Conservation (phyloP, 1,140 invertebrate genomes). For the Drosophila obscura region DNA sequence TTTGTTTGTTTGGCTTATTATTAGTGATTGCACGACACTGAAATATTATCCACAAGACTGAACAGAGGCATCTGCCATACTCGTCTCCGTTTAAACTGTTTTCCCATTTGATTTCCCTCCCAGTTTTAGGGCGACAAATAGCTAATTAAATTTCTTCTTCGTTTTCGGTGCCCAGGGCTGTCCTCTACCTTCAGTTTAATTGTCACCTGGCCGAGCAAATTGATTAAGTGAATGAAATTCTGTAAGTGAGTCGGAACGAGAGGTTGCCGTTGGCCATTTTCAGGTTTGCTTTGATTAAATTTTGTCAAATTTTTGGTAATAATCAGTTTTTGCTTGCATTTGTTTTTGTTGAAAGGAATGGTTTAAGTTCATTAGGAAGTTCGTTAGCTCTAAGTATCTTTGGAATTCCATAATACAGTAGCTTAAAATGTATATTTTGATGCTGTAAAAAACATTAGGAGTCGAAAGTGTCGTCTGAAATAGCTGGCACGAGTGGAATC, state of each 20-base stretch:
- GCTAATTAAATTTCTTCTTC: slow-evolving; percentile 57
- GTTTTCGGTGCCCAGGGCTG: not conserved
- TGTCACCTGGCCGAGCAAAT: slow-evolving; percentile 42
- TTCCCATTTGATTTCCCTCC: slow-evolving; percentile 35
- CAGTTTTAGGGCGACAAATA: slow-evolving; percentile 58
- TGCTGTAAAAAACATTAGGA: too few species aligned
- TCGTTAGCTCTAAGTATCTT: slow-evolving; percentile 4
- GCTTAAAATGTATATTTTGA: too few species aligned
- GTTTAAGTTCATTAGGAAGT: slow-evolving; percentile 10
- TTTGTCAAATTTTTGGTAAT: slow-evolving; percentile 19
- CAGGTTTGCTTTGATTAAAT: slow-evolving; percentile 29
- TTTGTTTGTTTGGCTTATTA: slow-evolving; percentile 39
- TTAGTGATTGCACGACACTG: not conserved
- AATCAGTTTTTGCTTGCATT: not conserved
- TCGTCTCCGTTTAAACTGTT: slow-evolving; percentile 21
- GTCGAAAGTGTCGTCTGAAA: too few species aligned
- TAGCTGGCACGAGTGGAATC: too few species aligned
- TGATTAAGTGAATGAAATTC: slow-evolving; percentile 30
- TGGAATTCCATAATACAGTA: too few species aligned
- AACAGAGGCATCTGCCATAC: slow-evolving; percentile 8
- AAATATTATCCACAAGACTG: slow-evolving; percentile 22
- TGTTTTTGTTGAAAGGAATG: slow-evolving; percentile 8
- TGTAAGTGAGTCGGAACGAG: not conserved
- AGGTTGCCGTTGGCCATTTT: slow-evolving; percentile 7
- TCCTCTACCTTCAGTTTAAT: slow-evolving; percentile 18